Conservation (phyloP, 1,140 invertebrate species). For the Drosophila saltans region DNA sequence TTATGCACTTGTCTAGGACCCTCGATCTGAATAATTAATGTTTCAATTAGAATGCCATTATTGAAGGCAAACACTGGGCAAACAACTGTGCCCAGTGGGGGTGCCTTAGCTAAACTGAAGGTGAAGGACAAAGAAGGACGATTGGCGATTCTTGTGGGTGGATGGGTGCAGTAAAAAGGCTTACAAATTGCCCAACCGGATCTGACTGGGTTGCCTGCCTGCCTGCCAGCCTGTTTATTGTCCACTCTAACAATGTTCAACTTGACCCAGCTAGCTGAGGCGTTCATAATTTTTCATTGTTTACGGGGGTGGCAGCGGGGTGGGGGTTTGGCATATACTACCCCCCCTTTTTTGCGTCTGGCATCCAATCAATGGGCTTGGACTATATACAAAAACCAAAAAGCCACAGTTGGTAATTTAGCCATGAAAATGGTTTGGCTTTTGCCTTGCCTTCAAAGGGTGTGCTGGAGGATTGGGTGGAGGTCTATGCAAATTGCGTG, state of each 20-base stretch:
- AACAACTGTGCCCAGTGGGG: slow-evolving; percentile 19
- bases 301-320: neutral
- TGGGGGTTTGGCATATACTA: neutral
- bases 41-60: slow-evolving; percentile 79
- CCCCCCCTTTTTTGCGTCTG: slow-evolving; percentile 14
- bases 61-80: slow-evolving; percentile 40
- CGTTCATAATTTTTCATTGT: slow-evolving; percentile 74
- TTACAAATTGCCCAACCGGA: slow-evolving; percentile 67
- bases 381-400: slow-evolving; percentile 37
- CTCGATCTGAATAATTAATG: slow-evolving; percentile 69
- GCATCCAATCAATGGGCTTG: slow-evolving; percentile 47
- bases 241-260: slow-evolving; percentile 58
- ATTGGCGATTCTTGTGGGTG: neutral
- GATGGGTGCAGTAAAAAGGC: slow-evolving; percentile 52
- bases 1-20: slow-evolving; percentile 34
- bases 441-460: slow-evolving; percentile 40
- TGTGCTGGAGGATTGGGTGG: neutral
- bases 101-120: slow-evolving; percentile 24
- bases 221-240: slow-evolving; percentile 56
- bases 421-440: slow-evolving; percentile 44
- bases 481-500: slow-evolving; percentile 54
- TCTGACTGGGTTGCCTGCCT: slow-evolving; percentile 30
- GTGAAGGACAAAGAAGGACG: slow-evolving; percentile 56
- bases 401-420: slow-evolving; percentile 46
- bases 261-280: slow-evolving; percentile 60